Evolutionary conservation across 2,888 invertebrate species (phyloP).

Genomic region (Automeris io): DNA sequence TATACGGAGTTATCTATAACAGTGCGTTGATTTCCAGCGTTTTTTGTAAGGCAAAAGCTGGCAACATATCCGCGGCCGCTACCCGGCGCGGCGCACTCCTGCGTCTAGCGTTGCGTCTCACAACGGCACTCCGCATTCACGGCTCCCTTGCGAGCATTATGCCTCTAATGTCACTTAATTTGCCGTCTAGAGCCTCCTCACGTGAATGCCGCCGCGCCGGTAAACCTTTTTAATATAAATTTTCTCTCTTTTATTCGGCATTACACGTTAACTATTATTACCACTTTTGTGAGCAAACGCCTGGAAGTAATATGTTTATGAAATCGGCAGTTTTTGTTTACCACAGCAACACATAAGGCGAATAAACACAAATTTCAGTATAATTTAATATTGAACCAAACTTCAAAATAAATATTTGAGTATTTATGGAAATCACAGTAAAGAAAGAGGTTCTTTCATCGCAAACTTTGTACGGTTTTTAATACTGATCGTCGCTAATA

Average conservation of each 20-base stretch:
- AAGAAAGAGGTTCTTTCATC: too few relatives aligned
- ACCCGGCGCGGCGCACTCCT: constrained; percentile 34
- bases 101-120: constrained; percentile 49
- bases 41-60: too few relatives aligned
- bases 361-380: constrained; percentile 3
- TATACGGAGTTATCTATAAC: too few relatives aligned
- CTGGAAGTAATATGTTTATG: constrained; percentile 68
- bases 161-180: constrained; percentile 74
- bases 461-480: too few relatives aligned
- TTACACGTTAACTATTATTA: constrained; percentile 62
- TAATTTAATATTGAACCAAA: too few relatives aligned
- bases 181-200: constrained; percentile 71
- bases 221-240: constrained; percentile 71
- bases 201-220: constrained; percentile 60
- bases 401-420: too few relatives aligned
- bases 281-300: constrained; percentile 67
- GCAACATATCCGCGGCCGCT: constrained; percentile 13
- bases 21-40: too few relatives aligned
- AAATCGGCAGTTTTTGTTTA: constrained; percentile 53
- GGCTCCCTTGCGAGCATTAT: constrained; percentile 65
- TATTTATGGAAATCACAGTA: too few relatives aligned
- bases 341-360: constrained; percentile 13
- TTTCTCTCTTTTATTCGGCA: constrained; percentile 56
- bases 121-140: constrained; percentile 64
- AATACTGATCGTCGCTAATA: too few relatives aligned